Evolutionary conservation across 2,113 vertebrate species (phyloP), one percentile per base, ranked within the genome.

Genomic region (Ellobius talpinus): DNA sequence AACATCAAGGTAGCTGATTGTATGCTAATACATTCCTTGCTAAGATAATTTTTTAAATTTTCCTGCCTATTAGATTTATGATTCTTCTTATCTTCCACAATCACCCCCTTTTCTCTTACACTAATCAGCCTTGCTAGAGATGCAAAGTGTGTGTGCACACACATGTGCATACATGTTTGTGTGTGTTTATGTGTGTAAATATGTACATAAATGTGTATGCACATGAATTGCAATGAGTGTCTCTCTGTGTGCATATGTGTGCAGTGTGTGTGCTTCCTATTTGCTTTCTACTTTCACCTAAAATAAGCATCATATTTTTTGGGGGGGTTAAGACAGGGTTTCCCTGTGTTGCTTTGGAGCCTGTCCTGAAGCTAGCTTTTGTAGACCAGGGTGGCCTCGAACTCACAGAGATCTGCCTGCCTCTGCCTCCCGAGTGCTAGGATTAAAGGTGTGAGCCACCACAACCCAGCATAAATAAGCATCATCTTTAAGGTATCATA

Each of bases 401-500:
- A 50, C 50, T 50, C 50, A 50, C 50, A 50, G 50, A 50, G 50
- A 50, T 50, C 50, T 50, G 50, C 50, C 50, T 50, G 10, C 50
- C 50, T 50, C 50, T 50, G 50, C 50, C 50, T 50, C 50, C 50
- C 4, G 50, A 50, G 50, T 50, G 50, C 50, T 50, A 10, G 50
- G 50, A 50, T 50, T 50, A 50, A 50, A 50, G 50, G 10, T 1
- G 10, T 50, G 50, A 55, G 52, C 52, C 52, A 55, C 52, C 52
- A 55, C 14, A 14, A 3, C 52, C 52, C 14, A 16, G 52, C 52
- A 55, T 55, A 89, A 87, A 87, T 0, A 89, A 0, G 1, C 39
- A 87, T 31, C 85, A 91, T 55, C 77, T 88, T 92, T 70, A 97
- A 76, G 45, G 42, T 33, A 87, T 29, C 17, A 96, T 95, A 95